A percentile compares a stretch with the other conserved stretches of the same genome.
These are phyloP conservation scores for Augochlorella aurata DNA, from an alignment of 2,888 invertebrate species.

Conservation along the genomic window DNA sequence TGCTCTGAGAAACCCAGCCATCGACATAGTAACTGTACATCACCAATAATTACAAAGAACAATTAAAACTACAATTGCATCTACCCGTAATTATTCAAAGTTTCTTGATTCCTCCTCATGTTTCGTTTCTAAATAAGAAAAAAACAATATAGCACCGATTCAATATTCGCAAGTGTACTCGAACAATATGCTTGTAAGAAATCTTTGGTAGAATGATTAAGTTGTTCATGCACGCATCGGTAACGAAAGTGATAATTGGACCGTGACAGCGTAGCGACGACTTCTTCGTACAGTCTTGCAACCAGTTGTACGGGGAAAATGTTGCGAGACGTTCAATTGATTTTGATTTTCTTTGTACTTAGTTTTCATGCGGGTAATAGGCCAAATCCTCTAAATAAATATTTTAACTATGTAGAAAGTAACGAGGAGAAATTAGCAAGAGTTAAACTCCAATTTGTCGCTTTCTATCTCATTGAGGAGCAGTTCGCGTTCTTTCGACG, in stretches of 20 bases:
- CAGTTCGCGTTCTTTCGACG: constrained; percentile 32
- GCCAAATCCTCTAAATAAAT: neutral
- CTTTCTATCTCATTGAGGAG: constrained; percentile 54
- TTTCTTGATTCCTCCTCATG: neutral
- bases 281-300: neutral
- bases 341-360: constrained; percentile 8
- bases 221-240: neutral
- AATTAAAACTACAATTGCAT: too few relatives aligned
- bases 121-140: neutral
- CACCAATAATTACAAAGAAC: too few relatives aligned
- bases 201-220: neutral
- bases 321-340: neutral
- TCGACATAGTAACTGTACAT: too few relatives aligned
- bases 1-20: too few relatives aligned
- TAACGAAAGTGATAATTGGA: neutral
- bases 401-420: constrained; percentile 47
- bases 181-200: neutral
- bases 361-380: neutral
- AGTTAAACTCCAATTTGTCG: constrained; percentile 39
- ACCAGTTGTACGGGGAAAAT: neutral
- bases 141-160: neutral
- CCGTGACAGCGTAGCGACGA: neutral
- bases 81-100: too few relatives aligned
- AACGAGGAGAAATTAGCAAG: constrained; percentile 48
- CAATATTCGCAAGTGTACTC: neutral